These are phyloP conservation scores for Sarcophaga rosellei DNA, from an alignment of 2,888 invertebrate genomes.

Conservation along the genomic window DNA sequence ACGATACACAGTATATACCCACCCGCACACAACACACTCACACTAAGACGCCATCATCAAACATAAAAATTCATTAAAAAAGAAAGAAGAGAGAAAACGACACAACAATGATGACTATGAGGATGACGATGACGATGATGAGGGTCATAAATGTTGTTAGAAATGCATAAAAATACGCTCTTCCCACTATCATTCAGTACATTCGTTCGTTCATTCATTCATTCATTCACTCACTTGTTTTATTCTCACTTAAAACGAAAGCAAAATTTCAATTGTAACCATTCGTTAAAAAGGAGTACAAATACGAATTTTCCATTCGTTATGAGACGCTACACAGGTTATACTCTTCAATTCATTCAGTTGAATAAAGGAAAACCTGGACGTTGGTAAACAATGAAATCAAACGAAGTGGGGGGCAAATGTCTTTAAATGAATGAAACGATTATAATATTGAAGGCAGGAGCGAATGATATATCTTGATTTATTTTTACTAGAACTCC, in stretches of 20 bases:
- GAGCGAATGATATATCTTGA: too few relatives aligned
- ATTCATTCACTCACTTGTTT: slow-evolving; percentile 17
- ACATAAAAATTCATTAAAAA: slow-evolving; percentile 62
- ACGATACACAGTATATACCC: neutral
- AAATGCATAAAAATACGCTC: slow-evolving; percentile 65
- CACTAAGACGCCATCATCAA: slow-evolving; percentile 8
- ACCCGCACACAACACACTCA: neutral
- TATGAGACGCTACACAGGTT: too few relatives aligned
- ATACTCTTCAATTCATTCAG: too few relatives aligned
- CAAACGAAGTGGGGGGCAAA: too few relatives aligned
- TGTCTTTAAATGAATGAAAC: too few relatives aligned
- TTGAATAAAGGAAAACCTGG: too few relatives aligned
- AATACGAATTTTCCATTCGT: too few relatives aligned
- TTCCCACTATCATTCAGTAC: neutral
- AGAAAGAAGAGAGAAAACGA: neutral
- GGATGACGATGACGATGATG: slow-evolving; percentile 66
- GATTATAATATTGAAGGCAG: too few relatives aligned
- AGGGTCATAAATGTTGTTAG: slow-evolving; percentile 67
- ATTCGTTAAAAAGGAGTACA: slow-evolving; percentile 24
- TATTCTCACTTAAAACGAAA: slow-evolving; percentile 18
- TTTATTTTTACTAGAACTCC: too few relatives aligned
- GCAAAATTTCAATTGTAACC: slow-evolving; percentile 48
- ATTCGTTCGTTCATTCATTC: slow-evolving; percentile 14
- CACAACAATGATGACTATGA: slow-evolving; percentile 52
- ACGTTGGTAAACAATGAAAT: too few relatives aligned